These are phyloP conservation scores for Cyclophora punctaria DNA, from an alignment of 2,888 invertebrate genomes.

Conservation along the genomic window DNA sequence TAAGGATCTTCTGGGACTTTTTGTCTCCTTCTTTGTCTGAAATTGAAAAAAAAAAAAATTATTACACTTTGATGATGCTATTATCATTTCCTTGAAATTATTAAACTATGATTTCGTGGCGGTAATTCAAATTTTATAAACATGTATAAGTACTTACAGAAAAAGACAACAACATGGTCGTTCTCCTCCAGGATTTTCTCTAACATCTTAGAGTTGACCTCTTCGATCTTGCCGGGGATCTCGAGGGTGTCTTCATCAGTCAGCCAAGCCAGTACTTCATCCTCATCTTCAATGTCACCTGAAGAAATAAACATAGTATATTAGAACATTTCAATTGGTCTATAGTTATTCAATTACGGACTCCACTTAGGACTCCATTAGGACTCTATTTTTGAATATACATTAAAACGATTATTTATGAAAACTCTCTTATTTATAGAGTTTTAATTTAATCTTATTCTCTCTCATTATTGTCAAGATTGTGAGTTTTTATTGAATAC, in stretches of 20 bases:
- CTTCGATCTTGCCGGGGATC: constrained; percentile 94
- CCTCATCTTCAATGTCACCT: constrained; percentile 93
- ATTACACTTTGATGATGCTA: too few relatives aligned
- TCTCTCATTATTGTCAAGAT: too few relatives aligned
- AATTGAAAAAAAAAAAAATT: not conserved
- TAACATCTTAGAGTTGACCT: constrained; percentile 92
- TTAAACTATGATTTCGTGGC: not conserved
- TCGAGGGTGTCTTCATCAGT: constrained; percentile 93
- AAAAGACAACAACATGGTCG: constrained; percentile 92
- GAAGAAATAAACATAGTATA: constrained; percentile 1
- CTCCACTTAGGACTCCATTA: too few relatives aligned
- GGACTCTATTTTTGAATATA: too few relatives aligned
- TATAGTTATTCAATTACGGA: too few relatives aligned
- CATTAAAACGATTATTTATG: too few relatives aligned
- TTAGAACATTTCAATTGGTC: too few relatives aligned
- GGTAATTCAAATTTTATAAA: too few relatives aligned
- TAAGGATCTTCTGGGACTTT: constrained; percentile 89
- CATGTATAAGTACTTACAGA: constrained; percentile 80
- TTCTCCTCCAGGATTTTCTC: constrained; percentile 92
- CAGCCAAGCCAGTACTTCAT: constrained; percentile 92
- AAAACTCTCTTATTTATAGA: too few relatives aligned
- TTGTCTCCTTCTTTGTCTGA: constrained; percentile 92
- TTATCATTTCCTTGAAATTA: too few relatives aligned
- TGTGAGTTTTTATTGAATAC: too few relatives aligned
- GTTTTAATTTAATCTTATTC: too few relatives aligned